phyloP scores from a whole-genome alignment of 2,797 vertebrate genomes.

The Pseudochirops corinnae region DNA sequence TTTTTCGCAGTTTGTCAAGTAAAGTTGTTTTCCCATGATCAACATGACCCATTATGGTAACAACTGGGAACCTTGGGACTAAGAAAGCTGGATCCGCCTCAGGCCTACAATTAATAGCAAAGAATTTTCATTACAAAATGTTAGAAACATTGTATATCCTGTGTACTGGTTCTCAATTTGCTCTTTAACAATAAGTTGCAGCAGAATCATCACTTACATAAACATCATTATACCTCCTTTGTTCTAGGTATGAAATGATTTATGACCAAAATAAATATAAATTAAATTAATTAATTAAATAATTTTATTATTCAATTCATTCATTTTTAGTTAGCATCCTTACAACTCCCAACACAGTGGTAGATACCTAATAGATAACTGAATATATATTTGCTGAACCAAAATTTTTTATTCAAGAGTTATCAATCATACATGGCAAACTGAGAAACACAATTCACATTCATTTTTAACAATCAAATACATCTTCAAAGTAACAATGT shows the following conservation, averaged over 20 bases:
- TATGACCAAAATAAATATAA: not conserved
- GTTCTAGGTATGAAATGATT: not conserved
- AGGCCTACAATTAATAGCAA: conserved; percentile 80
- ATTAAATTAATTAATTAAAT: not conserved
- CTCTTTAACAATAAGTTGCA: conserved; percentile 11
- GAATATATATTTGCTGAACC: not conserved
- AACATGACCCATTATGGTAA: conserved; percentile 98
- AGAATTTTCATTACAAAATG: conserved; percentile 30
- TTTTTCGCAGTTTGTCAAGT: conserved; percentile 94
- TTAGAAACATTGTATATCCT: conserved; percentile 26
- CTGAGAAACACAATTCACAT: conserved; percentile 41
- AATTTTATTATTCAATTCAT: not conserved
- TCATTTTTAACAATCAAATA: not conserved
- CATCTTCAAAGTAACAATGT: conserved; percentile 51
- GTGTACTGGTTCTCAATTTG: conserved; percentile 31
- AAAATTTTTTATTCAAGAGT: conserved; percentile 46
- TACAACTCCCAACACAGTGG: not conserved
- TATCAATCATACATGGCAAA: conserved; percentile 24
- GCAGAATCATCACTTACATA: conserved; percentile 23
- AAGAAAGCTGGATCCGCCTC: conserved; percentile 87
- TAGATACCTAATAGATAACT: not conserved
- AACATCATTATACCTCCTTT: not conserved
- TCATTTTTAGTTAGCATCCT: conserved; percentile 21
- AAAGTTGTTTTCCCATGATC: conserved; percentile 97
- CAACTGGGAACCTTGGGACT: conserved; percentile 90